Percentiles rank a stretch among this genome's conserved stretches.
phyloP scores from a whole-genome alignment of 2,888 invertebrate genomes.

The Erebia ligea region DNA sequence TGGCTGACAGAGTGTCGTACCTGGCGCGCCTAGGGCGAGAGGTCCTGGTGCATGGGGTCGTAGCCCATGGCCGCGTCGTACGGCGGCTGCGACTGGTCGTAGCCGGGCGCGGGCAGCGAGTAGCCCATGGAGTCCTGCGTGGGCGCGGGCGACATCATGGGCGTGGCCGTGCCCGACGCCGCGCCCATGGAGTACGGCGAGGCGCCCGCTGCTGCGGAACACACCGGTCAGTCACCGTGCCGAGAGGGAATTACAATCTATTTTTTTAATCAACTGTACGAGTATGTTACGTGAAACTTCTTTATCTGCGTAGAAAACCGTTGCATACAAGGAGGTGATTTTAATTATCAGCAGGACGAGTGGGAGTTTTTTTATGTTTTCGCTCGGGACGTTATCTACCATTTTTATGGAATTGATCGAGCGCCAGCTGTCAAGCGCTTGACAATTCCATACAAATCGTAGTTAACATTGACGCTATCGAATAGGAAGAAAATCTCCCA shows the following conservation, averaged over 20 bases:
- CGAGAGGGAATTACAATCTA: background rate
- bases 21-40: conserved; percentile 82
- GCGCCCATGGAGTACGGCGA: conserved; percentile 95
- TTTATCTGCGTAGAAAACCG: too few species aligned
- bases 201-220: conserved; percentile 83
- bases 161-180: conserved; percentile 95
- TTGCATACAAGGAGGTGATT: too few species aligned
- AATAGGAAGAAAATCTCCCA: too few species aligned
- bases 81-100: conserved; percentile 93
- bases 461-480: too few species aligned
- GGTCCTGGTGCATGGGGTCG: conserved; percentile 96
- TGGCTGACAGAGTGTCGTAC: background rate
- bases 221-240: conserved; percentile 4
- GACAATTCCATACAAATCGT: too few species aligned
- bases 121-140: conserved; percentile 97
- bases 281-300: too few species aligned
- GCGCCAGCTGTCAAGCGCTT: too few species aligned
- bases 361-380: too few species aligned
- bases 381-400: too few species aligned
- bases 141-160: conserved; percentile 97
- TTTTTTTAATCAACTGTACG: background rate
- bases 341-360: too few species aligned
- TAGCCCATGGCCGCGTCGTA: conserved; percentile 96
- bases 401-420: too few species aligned
- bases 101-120: conserved; percentile 95